Conservation (phyloP, 2,113 vertebrate species). For the Cyanoramphus novaezelandiae region DNA sequence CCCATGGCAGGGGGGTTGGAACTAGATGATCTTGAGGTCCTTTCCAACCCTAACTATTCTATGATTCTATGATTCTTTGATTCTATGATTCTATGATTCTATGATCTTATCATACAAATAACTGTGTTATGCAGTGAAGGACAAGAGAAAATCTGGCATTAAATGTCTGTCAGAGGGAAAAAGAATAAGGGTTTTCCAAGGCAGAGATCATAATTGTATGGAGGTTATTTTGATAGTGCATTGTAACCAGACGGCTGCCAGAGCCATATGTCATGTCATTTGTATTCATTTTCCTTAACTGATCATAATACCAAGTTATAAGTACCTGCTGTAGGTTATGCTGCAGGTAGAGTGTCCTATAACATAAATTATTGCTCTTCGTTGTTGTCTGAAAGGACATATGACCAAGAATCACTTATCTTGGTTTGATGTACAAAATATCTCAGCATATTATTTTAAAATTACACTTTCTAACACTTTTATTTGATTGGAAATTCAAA, state of each 20-base stretch:
- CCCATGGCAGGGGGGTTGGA: too few species aligned
- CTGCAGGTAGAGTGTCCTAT: not conserved
- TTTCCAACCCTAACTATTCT: too few species aligned
- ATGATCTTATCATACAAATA: not conserved
- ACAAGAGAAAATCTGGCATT: not conserved
- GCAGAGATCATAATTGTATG: not conserved
- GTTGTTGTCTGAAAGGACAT: not conserved
- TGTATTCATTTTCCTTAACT: conserved; percentile 41
- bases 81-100: not conserved
- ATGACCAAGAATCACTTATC: not conserved
- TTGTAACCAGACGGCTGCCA: not conserved
- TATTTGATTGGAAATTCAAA: not conserved
- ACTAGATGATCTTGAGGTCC: too few species aligned
- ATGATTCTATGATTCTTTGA: not conserved
- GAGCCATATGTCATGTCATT: conserved; percentile 18
- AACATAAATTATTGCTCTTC: not conserved
- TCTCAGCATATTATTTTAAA: not conserved
- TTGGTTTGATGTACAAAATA: not conserved
- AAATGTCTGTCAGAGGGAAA: not conserved
- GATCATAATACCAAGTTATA: conserved; percentile 12
- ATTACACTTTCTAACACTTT: not conserved
- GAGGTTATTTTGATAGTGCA: not conserved
- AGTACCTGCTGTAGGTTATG: conserved; percentile 15
- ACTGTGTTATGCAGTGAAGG: not conserved
- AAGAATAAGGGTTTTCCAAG: not conserved